Conservation (phyloP, 2,888 invertebrate species). For the Odontocerum albicorne region DNA sequence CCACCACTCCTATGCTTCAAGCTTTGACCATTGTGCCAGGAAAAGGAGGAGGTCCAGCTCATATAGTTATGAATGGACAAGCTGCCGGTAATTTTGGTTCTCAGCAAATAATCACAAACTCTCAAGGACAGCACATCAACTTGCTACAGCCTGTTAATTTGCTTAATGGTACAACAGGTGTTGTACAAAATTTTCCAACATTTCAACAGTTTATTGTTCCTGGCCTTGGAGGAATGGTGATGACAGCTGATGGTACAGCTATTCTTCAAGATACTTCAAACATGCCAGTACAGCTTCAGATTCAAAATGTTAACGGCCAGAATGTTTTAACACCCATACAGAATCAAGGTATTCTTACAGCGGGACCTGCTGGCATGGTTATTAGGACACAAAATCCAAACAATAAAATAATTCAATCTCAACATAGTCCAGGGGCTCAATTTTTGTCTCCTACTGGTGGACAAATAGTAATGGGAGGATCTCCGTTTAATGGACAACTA, state of each 20-base stretch:
- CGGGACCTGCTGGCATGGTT: slow-evolving; percentile 75
- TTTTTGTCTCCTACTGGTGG: slow-evolving; percentile 73
- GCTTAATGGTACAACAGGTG: slow-evolving; percentile 68
- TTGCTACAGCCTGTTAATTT: slow-evolving; percentile 81
- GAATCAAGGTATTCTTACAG: slow-evolving; percentile 63
- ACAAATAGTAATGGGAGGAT: slow-evolving; percentile 76
- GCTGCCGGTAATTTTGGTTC: slow-evolving; percentile 62
- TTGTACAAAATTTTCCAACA: slow-evolving; percentile 75
- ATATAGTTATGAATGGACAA: slow-evolving; percentile 78
- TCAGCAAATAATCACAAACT: slow-evolving; percentile 68
- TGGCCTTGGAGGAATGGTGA: slow-evolving; percentile 79
- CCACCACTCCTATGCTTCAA: slow-evolving; percentile 71
- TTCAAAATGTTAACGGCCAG: slow-evolving; percentile 79
- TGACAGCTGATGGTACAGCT: slow-evolving; percentile 79
- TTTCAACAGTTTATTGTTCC: slow-evolving; percentile 84
- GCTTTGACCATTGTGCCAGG: slow-evolving; percentile 77
- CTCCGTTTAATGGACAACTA: slow-evolving; percentile 72
- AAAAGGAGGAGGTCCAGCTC: slow-evolving; percentile 71
- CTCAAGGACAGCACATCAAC: slow-evolving; percentile 67
- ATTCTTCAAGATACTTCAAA: slow-evolving; percentile 69
- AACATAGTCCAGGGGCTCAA: slow-evolving; percentile 69
- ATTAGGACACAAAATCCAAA: slow-evolving; percentile 74
- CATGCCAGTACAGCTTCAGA: slow-evolving; percentile 72
- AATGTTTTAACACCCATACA: slow-evolving; percentile 76
- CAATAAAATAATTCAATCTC: slow-evolving; percentile 69